Base-by-base conservation (phyloP, 2,888 invertebrate genomes). In the Drosophila lacicola region DNA sequence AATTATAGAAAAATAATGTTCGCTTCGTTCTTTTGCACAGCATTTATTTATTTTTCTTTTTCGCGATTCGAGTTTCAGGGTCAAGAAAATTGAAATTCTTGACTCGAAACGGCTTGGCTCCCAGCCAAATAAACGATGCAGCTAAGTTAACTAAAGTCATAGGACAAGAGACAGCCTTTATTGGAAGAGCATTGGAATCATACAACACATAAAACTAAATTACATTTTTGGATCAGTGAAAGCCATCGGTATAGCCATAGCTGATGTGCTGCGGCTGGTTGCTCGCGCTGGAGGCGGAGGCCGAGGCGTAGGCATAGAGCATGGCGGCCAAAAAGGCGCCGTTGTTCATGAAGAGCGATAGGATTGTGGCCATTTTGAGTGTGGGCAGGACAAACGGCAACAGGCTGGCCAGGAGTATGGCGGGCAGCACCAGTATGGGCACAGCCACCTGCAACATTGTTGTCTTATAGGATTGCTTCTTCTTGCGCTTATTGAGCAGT, bases 331-430 rank as follows among this genome's bases (percentile, higher is more conserved):
- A 92, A 41, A 96, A 93, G 0, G 95, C 95, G 93, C 95, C 94
- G 77, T 95, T 95, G 90, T 96, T 96, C 49, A 96, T 91, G 90
- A 95, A 93, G 0, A 94, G 94, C 1, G 94, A 94, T 49, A 93
- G 93, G 34, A 95, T 91, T 0, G 95, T 94, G 90, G 94, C 94
- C 93, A 95, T 93, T 89, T 95, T 95, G 14, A 96, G 87, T 0
- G 94, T 94, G 0, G 96, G 96, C 82, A 96, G 90, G 17, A 95
- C 90, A 90, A 95, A 95, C 0, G 96, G 96, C 84, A 95, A 90
- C 49, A 95, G 91, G 11, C 95, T 95, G 1, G 95, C 94, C 93
- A 95, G 93, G 0, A 95, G 88, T 3, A 95, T 93, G 0, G 95
- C 95, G 0, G 95, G 95, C 70, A 95, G 89, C 19, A 95, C 83